Percentiles rank a stretch among this genome's conserved stretches.
phyloP scores from a whole-genome alignment of 1,140 invertebrate species.

The Galleria mellonella region DNA sequence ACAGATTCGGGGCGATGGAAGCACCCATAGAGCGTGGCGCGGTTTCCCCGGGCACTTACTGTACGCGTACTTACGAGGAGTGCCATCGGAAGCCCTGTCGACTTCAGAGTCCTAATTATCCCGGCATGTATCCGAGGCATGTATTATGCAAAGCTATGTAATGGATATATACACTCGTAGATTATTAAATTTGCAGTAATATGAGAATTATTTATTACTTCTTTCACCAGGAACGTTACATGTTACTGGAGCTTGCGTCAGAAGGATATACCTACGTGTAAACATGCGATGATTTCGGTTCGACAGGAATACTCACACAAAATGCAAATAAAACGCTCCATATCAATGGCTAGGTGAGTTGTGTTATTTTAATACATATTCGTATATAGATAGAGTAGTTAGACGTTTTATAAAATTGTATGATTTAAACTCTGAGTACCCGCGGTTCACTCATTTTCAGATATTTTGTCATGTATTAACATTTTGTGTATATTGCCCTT shows the following conservation, averaged over 20 bases:
- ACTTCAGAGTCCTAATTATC: constrained; percentile 91
- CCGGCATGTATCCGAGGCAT: constrained; percentile 87
- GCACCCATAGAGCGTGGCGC: constrained; percentile 84
- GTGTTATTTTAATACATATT: neutral
- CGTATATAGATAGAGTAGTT: too few relatives aligned
- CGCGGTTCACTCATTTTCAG: too few relatives aligned
- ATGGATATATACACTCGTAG: neutral
- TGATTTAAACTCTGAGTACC: too few relatives aligned
- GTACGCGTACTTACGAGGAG: constrained; percentile 90
- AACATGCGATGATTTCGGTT: constrained; percentile 91
- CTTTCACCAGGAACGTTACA: constrained; percentile 77
- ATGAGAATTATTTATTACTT: neutral
- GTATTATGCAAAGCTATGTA: neutral
- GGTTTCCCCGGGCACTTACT: constrained; percentile 90
- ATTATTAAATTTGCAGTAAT: neutral
- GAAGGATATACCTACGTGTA: constrained; percentile 88
- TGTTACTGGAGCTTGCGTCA: constrained; percentile 88
- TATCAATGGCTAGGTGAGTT: constrained; percentile 72
- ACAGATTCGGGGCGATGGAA: constrained; percentile 79
- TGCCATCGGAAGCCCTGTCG: constrained; percentile 89
- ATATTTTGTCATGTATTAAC: too few relatives aligned
- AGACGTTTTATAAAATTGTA: too few relatives aligned
- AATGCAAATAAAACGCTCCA: constrained; percentile 81
- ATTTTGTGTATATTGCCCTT: too few relatives aligned
- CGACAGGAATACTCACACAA: constrained; percentile 82